Base-by-base conservation (phyloP, 2,113 vertebrate genomes). In the Lampris incognitus region DNA sequence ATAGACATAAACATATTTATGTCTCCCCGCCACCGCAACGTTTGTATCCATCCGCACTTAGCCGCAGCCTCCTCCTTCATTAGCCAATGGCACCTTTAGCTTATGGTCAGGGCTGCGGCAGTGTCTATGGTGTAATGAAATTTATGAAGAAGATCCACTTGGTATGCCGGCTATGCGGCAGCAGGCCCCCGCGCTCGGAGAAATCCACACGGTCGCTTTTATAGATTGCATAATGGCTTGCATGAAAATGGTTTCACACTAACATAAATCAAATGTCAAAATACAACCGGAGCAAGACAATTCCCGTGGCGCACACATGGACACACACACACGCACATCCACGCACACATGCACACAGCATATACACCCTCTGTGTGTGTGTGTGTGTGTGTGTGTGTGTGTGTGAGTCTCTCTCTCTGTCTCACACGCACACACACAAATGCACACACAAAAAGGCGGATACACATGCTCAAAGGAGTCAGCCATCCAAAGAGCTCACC, bases 191-290 rank as follows among this genome's bases (percentile, higher is more conserved):
- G 42, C 63, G 81, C 89, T 93, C 90, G 83, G 77, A 90, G 90
- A 93, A 92, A 92, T 89, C 88, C 92, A 90, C 91, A 89, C 78
- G 83, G 85, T 92, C 41, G 77, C 90, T 92, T 93, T 91, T 93
- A 93, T 92, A 92, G 89, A 93, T 94, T 93, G 91, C 91, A 93
- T 93, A 93, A 93, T 93, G 91, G 88, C 91, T 89, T 93, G 90
- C 90, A 93, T 92, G 89, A 92, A 93, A 94, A 92, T 92, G 90
- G 92, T 90, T 94, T 93, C 90, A 92, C 89, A 92, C 91, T 89
- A 93, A 93, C 92, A 93, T 94, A 93, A 93, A 94, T 94, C 93
- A 94, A 93, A 93, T 92, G 92, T 91, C 91, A 92, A 93, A 94
- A 93, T 91, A 92, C 87, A 93, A 92, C 87, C 85, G 60, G 89